These are phyloP conservation scores for Austrolebias charrua DNA, from an alignment of 2,797 vertebrate species.

Conservation along the genomic window DNA sequence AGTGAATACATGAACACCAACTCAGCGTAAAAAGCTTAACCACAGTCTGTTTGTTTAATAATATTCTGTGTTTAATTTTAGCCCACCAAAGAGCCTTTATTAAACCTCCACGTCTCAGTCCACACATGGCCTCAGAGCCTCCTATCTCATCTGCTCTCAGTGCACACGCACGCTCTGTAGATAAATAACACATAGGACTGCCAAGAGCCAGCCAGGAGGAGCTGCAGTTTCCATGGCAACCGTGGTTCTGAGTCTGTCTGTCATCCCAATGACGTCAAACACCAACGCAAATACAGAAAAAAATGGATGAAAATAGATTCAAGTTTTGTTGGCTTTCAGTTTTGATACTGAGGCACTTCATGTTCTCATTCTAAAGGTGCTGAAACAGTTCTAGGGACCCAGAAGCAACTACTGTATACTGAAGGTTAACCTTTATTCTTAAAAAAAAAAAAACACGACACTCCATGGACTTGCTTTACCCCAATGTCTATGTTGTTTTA, in stretches of 20 bases:
- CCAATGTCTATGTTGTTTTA: not conserved
- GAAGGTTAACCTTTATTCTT: slow-evolving; percentile 5
- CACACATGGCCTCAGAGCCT: slow-evolving; percentile 18
- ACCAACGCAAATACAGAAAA: slow-evolving; percentile 68
- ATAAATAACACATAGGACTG: slow-evolving; percentile 39
- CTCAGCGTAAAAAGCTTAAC: not conserved
- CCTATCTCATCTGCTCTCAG: slow-evolving; percentile 15
- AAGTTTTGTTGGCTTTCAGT: slow-evolving; percentile 38
- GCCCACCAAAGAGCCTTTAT: not conserved
- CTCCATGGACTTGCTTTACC: not conserved
- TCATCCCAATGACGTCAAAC: slow-evolving; percentile 77
- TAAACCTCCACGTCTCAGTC: slow-evolving; percentile 17
- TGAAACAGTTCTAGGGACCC: not conserved
- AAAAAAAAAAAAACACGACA: not conserved
- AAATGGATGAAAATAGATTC: slow-evolving; percentile 76
- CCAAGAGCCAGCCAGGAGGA: slow-evolving; percentile 51
- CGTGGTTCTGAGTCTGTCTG: slow-evolving; percentile 54
- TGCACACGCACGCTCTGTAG: slow-evolving; percentile 26
- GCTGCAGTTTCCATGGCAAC: slow-evolving; percentile 81
- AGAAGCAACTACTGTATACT: not conserved
- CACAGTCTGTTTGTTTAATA: not conserved
- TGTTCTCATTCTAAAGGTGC: slow-evolving; percentile 10
- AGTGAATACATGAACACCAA: not conserved
- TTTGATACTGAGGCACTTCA: slow-evolving; percentile 33
- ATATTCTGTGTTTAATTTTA: slow-evolving; percentile 18